A percentile compares a stretch with the other conserved stretches of the same genome.
phyloP scores from a whole-genome alignment of 2,888 invertebrate genomes.

The Drosophila nigricruria region DNA sequence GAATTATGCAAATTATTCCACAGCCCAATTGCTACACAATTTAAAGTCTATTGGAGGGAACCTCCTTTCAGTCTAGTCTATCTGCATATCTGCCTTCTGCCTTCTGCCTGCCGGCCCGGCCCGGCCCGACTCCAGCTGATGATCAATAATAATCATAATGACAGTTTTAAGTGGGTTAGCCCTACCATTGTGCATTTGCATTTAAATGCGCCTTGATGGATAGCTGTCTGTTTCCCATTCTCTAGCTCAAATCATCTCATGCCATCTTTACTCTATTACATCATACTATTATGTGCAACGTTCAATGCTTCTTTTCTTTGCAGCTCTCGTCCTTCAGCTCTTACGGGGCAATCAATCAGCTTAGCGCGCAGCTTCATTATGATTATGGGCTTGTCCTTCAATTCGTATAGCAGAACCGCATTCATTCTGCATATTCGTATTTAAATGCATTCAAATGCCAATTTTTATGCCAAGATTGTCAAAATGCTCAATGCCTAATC shows the following conservation, averaged over 20 bases:
- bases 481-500: constrained; percentile 60
- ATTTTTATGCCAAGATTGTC: constrained; percentile 70
- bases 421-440: constrained; percentile 61
- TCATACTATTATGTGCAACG: constrained; percentile 51
- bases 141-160: constrained; percentile 80
- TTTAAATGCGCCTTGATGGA: constrained; percentile 70
- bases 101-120: constrained; percentile 2
- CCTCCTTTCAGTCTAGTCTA: not conserved
- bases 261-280: constrained; percentile 53
- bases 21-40: constrained; percentile 35
- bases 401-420: constrained; percentile 27
- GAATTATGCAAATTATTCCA: constrained; percentile 59
- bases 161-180: constrained; percentile 78
- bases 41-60: constrained; percentile 48
- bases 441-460: constrained; percentile 76
- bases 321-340: constrained; percentile 37
- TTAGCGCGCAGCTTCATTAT: constrained; percentile 74
- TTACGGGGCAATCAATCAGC: constrained; percentile 71
- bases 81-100: not conserved
- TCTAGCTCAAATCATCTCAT: constrained; percentile 10
- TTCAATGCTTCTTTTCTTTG: constrained; percentile 37
- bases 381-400: constrained; percentile 65
- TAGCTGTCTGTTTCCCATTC: constrained; percentile 58
- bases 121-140: constrained; percentile 38
- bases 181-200: constrained; percentile 56